These are phyloP conservation scores for Grus americana DNA, from an alignment of 2,113 vertebrate species.

Conservation along the genomic window DNA sequence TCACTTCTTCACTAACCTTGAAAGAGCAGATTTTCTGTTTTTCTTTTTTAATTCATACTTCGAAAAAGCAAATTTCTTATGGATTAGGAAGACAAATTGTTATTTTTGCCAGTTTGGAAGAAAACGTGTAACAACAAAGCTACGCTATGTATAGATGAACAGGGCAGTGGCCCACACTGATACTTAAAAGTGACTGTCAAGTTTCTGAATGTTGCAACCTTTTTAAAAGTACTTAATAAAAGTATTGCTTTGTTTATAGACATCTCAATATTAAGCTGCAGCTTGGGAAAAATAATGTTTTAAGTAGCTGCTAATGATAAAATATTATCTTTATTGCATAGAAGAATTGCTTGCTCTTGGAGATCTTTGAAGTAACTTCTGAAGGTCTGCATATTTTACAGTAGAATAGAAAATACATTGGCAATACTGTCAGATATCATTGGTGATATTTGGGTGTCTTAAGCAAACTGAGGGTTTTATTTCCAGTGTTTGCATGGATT, in stretches of 20 bases:
- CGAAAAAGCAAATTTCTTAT: not conserved
- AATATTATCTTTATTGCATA: not conserved
- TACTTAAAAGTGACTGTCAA: not conserved
- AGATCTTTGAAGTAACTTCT: not conserved
- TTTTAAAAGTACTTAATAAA: not conserved
- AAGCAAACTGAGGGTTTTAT: not conserved
- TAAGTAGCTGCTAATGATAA: not conserved
- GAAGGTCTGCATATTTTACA: not conserved
- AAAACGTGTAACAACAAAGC: not conserved
- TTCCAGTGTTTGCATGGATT: accelerated
- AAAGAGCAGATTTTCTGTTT: not conserved
- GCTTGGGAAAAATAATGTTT: not conserved
- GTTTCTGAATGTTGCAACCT: not conserved
- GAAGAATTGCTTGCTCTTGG: not conserved
- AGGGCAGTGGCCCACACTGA: not conserved
- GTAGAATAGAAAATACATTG: not conserved
- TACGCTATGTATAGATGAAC: not conserved
- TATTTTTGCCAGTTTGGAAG: not conserved
- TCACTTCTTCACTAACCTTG: not conserved
- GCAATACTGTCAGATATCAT: not conserved
- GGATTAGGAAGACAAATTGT: not conserved
- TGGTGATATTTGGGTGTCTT: not conserved
- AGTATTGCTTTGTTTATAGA: not conserved
- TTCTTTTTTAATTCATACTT: not conserved
- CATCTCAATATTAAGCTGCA: not conserved